Evolutionary conservation across 2,888 invertebrate species (phyloP).

Genomic region (Mermis nigrescens): DNA sequence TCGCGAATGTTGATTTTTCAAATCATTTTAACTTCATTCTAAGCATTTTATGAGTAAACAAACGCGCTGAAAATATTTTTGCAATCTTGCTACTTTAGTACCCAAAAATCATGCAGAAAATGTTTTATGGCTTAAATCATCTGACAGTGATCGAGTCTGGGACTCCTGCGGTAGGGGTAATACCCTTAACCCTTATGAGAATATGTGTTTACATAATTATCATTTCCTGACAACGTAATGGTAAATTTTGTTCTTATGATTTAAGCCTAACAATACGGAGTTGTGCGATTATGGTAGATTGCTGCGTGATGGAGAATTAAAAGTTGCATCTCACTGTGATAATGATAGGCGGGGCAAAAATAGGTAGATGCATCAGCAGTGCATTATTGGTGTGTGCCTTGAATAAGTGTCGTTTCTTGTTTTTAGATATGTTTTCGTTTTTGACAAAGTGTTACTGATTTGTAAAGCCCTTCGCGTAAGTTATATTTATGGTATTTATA

Average conservation of each 20-base stretch:
- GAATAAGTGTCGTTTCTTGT: background rate
- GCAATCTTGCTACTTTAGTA: too few species aligned
- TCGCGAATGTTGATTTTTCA: too few species aligned
- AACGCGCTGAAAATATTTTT: too few species aligned
- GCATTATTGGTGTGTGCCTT: too few species aligned
- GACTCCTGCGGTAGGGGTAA: background rate
- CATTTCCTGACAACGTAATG: too few species aligned
- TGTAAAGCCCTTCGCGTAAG: slow-evolving; percentile 61
- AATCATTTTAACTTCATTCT: too few species aligned
- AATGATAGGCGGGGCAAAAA: slow-evolving; percentile 9
- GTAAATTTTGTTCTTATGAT: background rate
- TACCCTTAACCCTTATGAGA: too few species aligned
- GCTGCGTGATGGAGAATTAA: slow-evolving; percentile 76
- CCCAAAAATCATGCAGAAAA: too few species aligned
- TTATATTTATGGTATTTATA: slow-evolving; percentile 17
- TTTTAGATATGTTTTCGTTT: slow-evolving; percentile 73
- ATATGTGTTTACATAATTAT: too few species aligned
- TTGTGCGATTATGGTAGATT: slow-evolving; percentile 74
- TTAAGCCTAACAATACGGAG: slow-evolving; percentile 51
- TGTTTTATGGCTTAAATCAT: background rate
- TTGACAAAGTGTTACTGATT: slow-evolving; percentile 85
- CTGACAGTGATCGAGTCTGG: background rate
- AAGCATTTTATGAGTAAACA: too few species aligned
- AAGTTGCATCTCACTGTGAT: slow-evolving; percentile 41
- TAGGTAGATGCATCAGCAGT: slow-evolving; percentile 12